Evolutionary conservation across 2,113 vertebrate species (phyloP).

Genomic region (Bungarus multicinctus): DNA sequence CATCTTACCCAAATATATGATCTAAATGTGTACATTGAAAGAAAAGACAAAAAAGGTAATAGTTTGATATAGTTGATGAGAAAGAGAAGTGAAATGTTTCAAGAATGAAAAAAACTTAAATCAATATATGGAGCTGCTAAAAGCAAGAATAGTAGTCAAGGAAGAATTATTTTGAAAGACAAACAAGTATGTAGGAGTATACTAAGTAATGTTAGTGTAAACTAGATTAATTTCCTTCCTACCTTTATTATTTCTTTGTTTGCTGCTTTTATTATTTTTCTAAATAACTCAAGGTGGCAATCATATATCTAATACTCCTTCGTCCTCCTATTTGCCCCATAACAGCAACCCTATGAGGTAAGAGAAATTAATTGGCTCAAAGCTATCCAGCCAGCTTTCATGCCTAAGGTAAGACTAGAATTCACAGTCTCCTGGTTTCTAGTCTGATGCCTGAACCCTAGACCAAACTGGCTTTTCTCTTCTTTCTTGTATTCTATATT

Average conservation of each 20-base stretch:
- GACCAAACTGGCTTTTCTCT: background rate
- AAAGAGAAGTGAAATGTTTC: background rate
- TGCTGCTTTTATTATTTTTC: background rate
- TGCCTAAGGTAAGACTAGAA: background rate
- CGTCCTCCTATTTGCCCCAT: background rate
- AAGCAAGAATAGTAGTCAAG: background rate
- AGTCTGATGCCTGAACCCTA: background rate
- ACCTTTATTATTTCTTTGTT: background rate
- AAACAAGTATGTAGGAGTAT: background rate
- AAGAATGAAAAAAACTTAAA: background rate
- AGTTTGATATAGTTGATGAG: background rate
- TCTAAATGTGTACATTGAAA: background rate
- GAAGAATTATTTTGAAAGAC: background rate
- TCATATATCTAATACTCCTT: background rate
- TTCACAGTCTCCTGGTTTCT: background rate
- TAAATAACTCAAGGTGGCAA: background rate
- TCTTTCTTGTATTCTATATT: background rate
- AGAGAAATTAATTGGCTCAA: background rate
- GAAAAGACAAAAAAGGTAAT: background rate
- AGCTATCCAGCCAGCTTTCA: background rate
- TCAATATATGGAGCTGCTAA: background rate
- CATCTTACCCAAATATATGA: background rate
- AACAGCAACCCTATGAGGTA: too few species aligned
- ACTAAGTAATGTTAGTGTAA: background rate
- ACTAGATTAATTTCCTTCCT: background rate